Base-by-base conservation (phyloP, 2,797 vertebrate species). In the Neopelma chrysocephalum region DNA sequence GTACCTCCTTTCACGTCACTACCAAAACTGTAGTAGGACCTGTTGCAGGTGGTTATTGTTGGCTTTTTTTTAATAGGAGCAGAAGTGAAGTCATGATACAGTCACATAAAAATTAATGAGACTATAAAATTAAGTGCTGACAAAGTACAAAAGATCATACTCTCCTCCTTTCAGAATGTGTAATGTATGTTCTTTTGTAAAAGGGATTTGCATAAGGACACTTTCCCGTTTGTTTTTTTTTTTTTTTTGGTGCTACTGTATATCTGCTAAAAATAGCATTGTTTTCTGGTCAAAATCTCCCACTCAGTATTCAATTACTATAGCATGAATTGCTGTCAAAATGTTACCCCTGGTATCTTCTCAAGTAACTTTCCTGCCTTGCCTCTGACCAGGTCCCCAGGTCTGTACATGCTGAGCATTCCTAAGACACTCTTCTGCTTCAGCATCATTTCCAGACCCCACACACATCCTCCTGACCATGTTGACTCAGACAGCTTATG, bases 371-470 rank as follows among this genome's bases (percentile, higher is more conserved):
- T 88, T 50, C 40, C 48, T 62, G 36, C 29, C 10, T 53, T 82
- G 29, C 31, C 12, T 70, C 27, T 40, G 38, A 45, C 1, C 5
- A 0, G 0, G 6, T 51, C 15, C 11, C 15, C 9, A 42, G 10
- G 64, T 27, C 21, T 22, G 3, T 34, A 38, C 2, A 6, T 22
- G 31, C 6, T 50, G n/a, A 70, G 21, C 21, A 79, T 56, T 50
- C 10, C 23, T 66, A 27, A 34, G 58, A 43, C 12, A 62, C 3
- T 31, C 11, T 76, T 83, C 11, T 0, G 1, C 22, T 62, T 62
- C 27, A 73, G 21, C 11, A 23, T 25, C 31, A 11, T 57, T 82
- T 91, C 26, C 15, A 32, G 71, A 65, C 3, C 6, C 4, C 10
- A 32, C 14, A 45, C 23, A 15, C 10, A 16, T 58, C 61, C 7